Base-by-base conservation (phyloP, 2,888 invertebrate species). In the Pammene aurita region DNA sequence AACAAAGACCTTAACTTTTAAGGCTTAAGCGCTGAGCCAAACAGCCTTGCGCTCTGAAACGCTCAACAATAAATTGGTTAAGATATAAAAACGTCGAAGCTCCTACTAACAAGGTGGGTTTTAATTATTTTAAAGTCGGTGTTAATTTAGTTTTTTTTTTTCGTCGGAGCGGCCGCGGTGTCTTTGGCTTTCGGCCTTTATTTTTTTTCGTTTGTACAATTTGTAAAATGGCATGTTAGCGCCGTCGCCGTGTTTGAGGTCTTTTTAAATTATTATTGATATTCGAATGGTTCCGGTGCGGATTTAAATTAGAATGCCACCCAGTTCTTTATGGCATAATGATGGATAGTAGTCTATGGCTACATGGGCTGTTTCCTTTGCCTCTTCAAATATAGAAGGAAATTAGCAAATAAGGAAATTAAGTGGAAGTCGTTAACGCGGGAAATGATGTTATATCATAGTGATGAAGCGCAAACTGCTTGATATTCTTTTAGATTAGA, bases 111-210 rank as follows among this genome's bases (percentile, higher is more conserved):
- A 71, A 71, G 72, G 72, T 71, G 72, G 71, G 64, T 71, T 66
- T 72, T 71, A 72, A 72, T 71, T 72, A 71, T 71, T 70, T 60
- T 62, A 71, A 72, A 67, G 61, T 71, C 67, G 52, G 67, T 71
- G 70, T 72, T 72, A 71, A 72, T 71, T 71, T 72, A 54, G 58
- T 72, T 72, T 72, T 70, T 71, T 66, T 72, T 70, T n/a, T 62
- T 54, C 35, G 48, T 7, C 50, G 35, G 66, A 57, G 65, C 66
- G 70, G 67, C 70, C 66, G 71, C 67, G 71, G 70, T 66, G 57
- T 63, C 72, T 72, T 72, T 72, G 70, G 65, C 50, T 54, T 60
- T 64, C 46, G 66, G 65, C 62, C 69, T 65, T 67, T 63, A 52
- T 65, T 67, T 71, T 70, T 71, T 70, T 72, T 72, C 58, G 57